Percentiles rank a stretch among this genome's conserved stretches.
Conservation (phyloP, 2,797 vertebrate genomes). For the Brachymystax lenok region DNA sequence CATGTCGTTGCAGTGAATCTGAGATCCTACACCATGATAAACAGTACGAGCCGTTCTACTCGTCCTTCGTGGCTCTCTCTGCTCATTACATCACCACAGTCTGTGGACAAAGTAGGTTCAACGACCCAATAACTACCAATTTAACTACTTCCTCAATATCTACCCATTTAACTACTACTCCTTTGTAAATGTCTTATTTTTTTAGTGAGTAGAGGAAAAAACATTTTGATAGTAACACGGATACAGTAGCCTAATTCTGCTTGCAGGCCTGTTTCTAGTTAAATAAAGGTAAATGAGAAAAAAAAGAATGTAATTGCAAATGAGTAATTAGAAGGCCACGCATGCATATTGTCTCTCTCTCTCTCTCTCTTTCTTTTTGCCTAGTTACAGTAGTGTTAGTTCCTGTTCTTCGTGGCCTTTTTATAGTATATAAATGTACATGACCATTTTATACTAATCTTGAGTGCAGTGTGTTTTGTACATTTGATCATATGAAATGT, state of each 20-base stretch:
- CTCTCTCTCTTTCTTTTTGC: no score
- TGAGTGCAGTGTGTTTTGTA: neutral
- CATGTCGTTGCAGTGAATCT: slow-evolving; percentile 83
- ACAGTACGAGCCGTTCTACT: slow-evolving; percentile 99
- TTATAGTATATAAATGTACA: neutral
- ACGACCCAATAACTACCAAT: neutral
- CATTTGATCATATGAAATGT: neutral
- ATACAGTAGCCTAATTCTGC: no score
- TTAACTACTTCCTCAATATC: neutral
- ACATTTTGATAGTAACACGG: no score
- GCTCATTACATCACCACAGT: slow-evolving; percentile 99
- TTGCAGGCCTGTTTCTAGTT: no score
- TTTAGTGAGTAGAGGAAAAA: no score
- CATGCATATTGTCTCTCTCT: no score
- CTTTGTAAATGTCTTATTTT: neutral
- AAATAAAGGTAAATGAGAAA: no score
- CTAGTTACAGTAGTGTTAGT: no score
- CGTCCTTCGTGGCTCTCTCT: slow-evolving; percentile 96
- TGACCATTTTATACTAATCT: neutral
- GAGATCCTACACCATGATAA: slow-evolving; percentile 99
- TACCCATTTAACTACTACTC: neutral
- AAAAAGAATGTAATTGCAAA: no score
- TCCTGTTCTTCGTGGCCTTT: no score
- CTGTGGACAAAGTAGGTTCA: slow-evolving; percentile 88
- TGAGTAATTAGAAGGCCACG: no score